These are phyloP conservation scores for Calidris pugnax DNA, from an alignment of 2,113 vertebrate genomes.

Conservation along the genomic window DNA sequence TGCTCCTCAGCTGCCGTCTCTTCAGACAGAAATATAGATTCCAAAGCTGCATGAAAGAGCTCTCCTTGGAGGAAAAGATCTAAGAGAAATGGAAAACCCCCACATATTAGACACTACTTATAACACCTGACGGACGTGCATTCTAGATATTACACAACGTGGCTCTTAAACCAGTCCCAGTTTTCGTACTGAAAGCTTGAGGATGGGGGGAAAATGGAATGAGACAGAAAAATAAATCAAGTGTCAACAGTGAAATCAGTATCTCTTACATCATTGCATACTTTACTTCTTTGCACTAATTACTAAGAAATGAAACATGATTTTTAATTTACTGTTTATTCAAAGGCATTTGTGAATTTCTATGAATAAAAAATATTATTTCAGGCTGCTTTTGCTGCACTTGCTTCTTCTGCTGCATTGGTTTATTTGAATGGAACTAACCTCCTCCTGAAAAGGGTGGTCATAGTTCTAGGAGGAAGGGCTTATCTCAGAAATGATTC, in stretches of 20 bases:
- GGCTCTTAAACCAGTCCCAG: neutral
- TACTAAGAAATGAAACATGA: neutral
- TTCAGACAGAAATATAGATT: slow-evolving; percentile 75
- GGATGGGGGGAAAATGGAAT: neutral
- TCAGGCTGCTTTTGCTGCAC: neutral
- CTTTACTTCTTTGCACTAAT: neutral
- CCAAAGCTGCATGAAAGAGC: slow-evolving; percentile 85
- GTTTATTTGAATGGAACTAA: neutral
- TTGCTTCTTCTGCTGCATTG: neutral
- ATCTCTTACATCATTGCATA: neutral
- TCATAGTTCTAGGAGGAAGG: neutral
- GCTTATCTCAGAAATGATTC: neutral
- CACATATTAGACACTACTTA: neutral
- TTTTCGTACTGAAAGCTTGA: neutral
- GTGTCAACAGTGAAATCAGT: neutral
- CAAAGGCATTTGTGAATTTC: neutral
- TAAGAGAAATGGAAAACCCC: slow-evolving; percentile 32
- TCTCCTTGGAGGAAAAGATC: slow-evolving; percentile 89
- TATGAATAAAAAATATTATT: neutral
- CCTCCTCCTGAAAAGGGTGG: neutral
- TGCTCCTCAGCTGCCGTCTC: neutral
- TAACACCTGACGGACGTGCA: neutral
- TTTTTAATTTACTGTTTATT: neutral
- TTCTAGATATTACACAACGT: neutral
- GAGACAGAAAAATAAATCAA: neutral